phyloP scores from a whole-genome alignment of 2,113 vertebrate species.

The Oreamnos americanus region DNA sequence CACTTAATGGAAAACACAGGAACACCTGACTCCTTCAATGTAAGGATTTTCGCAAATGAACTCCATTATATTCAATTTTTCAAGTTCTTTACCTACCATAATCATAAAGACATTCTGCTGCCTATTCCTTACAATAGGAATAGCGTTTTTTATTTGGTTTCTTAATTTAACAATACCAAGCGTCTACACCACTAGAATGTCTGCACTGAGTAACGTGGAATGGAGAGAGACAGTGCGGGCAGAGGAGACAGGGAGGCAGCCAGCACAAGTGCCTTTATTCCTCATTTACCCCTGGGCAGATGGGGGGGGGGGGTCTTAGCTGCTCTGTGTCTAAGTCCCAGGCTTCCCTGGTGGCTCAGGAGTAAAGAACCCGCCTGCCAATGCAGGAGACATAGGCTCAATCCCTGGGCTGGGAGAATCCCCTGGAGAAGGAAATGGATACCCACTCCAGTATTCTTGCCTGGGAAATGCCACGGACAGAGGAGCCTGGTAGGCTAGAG shows the following conservation, averaged over 20 bases:
- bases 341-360: background rate
- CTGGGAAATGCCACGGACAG: background rate
- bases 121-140: background rate
- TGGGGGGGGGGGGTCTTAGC: background rate
- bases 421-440: background rate
- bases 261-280: fast-evolving
- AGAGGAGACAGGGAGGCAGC: background rate
- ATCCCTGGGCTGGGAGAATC: background rate
- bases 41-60: background rate
- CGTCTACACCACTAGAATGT: background rate
- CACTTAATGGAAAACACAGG: background rate
- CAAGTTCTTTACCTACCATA: background rate
- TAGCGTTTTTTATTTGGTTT: background rate
- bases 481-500: background rate
- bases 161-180: background rate
- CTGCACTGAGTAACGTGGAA: background rate
- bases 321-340: background rate
- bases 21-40: background rate
- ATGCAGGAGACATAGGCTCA: background rate
- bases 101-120: background rate
- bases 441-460: background rate
- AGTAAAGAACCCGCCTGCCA: background rate
- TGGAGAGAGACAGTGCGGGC: background rate
- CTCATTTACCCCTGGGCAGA: background rate
- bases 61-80: background rate